A percentile compares a stretch with the other conserved stretches of the same genome.
Conservation (phyloP, 2,888 invertebrate genomes). For the Hirtodrosophila trivittata region DNA sequence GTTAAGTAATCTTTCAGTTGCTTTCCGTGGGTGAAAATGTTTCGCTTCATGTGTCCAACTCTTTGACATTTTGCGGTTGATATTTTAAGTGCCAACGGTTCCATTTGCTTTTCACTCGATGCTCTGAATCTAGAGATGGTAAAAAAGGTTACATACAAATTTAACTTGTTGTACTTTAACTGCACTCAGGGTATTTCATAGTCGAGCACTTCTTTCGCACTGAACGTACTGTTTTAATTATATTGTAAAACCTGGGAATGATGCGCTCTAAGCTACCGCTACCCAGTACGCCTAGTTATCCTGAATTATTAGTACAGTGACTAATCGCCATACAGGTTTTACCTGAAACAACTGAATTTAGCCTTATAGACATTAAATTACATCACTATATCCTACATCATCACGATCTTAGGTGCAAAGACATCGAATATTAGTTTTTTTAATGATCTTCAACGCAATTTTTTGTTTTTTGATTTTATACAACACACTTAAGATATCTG, state of each 20-base stretch:
- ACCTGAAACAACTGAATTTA: constrained; percentile 17
- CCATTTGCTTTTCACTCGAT: background rate
- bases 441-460: no score
- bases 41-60: constrained; percentile 71
- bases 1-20: constrained; percentile 46
- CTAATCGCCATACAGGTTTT: constrained; percentile 50
- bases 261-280: no score
- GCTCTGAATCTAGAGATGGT: no score
- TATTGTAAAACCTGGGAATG: no score
- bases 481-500: constrained; percentile 1
- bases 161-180: no score
- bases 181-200: no score
- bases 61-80: constrained; percentile 74
- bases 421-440: constrained; percentile 63
- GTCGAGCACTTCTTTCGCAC: no score
- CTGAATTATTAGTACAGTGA: no score
- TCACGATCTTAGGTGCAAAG: constrained; percentile 54
- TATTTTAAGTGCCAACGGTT: constrained; percentile 65
- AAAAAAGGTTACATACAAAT: no score
- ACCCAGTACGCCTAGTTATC: no score
- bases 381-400: constrained; percentile 19
- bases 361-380: constrained; percentile 24
- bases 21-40: constrained; percentile 58
- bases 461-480: no score
- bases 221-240: no score